Base-by-base conservation (phyloP, 1,140 invertebrate genomes). In the Leptinotarsa undecemlineata region DNA sequence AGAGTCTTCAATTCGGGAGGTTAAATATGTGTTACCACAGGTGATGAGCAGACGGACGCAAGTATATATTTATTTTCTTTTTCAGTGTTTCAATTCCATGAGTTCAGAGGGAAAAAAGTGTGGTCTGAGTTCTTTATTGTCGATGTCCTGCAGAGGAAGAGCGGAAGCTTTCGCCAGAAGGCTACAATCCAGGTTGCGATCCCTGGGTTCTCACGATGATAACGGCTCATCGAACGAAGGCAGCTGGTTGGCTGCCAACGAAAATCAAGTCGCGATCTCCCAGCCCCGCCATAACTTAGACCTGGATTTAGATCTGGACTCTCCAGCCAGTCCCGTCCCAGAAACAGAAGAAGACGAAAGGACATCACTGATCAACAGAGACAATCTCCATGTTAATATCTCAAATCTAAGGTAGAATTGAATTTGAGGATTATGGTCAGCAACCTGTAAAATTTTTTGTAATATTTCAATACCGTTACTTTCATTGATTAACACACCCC, bases 91-190 rank as follows among this genome's bases (percentile, higher is more conserved):
- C 51, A 57, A 57, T 15, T 57, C 51, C 15, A 79, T 76, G 81
- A 80, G 78, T 68, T 76, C 80, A 23, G 78, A 79, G 72, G 73
- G 73, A 76, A 72, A 81, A 23, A 81, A 80, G 73, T 90, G 89
- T 71, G 86, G 87, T 72, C 81, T 90, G 17, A 85, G 85, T 71
- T 88, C 88, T 0, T 81, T 90, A 8, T 84, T 90, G 47, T 85
- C 88, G 14, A 91, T 91, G 88, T 93, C 91, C 83, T 95, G 93
- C 83, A 89, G 92, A 62, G 91, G 91, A 47, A 88, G 92, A 71
- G 93, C 93, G 19, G 93, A 94, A 82, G 91, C 92, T 60, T 93
- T 95, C 81, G 93, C 93, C 66, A 87, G 92, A 73, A 90, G 91
- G 79, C 86, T 95, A 71, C 92, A 94, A 78, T 89, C 89, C 33